Evolutionary conservation across 2,888 invertebrate genomes (phyloP), one percentile per base, ranked within the genome.

Genomic region (Thereva unica): DNA sequence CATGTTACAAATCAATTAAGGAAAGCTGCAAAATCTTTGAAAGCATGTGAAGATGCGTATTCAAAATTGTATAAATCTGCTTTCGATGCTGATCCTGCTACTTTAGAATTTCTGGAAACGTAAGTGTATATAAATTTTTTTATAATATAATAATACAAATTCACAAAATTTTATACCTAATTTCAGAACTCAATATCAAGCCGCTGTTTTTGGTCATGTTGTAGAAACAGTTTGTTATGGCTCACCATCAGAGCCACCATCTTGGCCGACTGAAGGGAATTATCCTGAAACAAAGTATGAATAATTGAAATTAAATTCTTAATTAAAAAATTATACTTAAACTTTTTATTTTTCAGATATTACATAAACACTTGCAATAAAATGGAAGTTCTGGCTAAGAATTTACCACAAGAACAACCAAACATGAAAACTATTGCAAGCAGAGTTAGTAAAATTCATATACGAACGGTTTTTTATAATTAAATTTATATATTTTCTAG

Each of bases 11-110:
- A 87, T 75, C 91, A 92, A 83, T 78, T 93, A 71, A 81, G 90
- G 55, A 91, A 91, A 78, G 88, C 89, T 70, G 87, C 88, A 0
- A 87, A 88, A 70, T 88, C 90, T 0, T 69, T 93, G 66, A 87
- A 88, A 71, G 82, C 82, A 1, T 88, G 92, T 71, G 89, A 89
- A 49, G 89, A 90, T 59, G 84, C 87, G 67, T 92, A 91, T 74
- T 88, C 89, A 74, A 87, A 87, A 68, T 82, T 94, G 4, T 92
- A 92, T 78, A 90, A 91, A 78, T 88, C 90, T 1, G 90, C 91
- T 3, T 93, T 94, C 77, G 93, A 93, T 82, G 92, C 93, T 1
- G 93, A 94, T 82, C 88, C 89, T 5, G 85, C 87, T 3, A 90
- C 92, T 0, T 78, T 93, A 50, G 86, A 87, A 71, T 90, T 90